A percentile compares a stretch with the other conserved stretches of the same genome.
Conservation (phyloP, 2,888 invertebrate genomes). For the Schrankia costaestrigalis region DNA sequence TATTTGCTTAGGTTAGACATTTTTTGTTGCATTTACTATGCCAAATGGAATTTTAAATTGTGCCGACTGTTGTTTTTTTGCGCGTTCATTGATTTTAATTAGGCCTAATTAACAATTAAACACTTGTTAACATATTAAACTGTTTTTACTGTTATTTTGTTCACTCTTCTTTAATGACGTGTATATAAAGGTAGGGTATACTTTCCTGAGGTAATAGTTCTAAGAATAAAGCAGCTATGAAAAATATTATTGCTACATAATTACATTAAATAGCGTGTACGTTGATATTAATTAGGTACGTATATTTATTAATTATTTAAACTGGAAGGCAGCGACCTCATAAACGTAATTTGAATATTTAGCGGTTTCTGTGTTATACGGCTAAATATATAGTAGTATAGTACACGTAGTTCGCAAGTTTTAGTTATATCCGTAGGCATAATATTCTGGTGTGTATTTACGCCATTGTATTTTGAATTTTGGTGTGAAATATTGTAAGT, state of each 20-base stretch:
- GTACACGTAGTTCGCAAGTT: too few relatives aligned
- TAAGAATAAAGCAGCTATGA: constrained; percentile 21
- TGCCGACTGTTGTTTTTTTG: constrained; percentile 8
- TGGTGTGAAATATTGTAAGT: too few relatives aligned
- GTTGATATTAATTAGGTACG: constrained; percentile 27
- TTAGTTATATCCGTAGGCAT: too few relatives aligned
- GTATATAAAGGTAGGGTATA: constrained; percentile 8
- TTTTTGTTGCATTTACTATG: constrained; percentile 26
- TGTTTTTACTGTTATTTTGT: constrained; percentile 7
- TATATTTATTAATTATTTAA: constrained; percentile 24
- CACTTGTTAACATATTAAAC: constrained; percentile 10
- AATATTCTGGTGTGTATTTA: too few relatives aligned
- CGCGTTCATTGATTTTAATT: constrained; percentile 15
- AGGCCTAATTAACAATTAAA: constrained; percentile 6
- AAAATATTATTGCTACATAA: constrained; percentile 28
- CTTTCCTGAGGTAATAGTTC: constrained; percentile 8
- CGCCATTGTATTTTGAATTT: too few relatives aligned
- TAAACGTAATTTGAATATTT: constrained; percentile 20
- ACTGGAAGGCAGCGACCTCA: constrained; percentile 24
- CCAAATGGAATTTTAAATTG: constrained; percentile 20
- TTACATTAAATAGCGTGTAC: constrained; percentile 25
- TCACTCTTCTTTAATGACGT: constrained; percentile 4
- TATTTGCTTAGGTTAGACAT: constrained; percentile 31
- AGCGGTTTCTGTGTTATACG: constrained; percentile 12
- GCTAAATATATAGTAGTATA: too few relatives aligned